Evolutionary conservation across 1,140 invertebrate genomes (phyloP).

Genomic region (Bombyx mori): ASM3026992v2 NC_085130.1:11621501-11622000

Average conservation of each 20-base stretch:
- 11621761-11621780: slow-evolving; percentile 8
- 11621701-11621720: slow-evolving; percentile 11
- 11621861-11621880: slow-evolving; percentile 12
- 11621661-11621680: slow-evolving; percentile 8
- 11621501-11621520: slow-evolving; percentile 6
- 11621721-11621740: slow-evolving; percentile 4
- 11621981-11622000: slow-evolving; percentile 3
- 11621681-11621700: slow-evolving; percentile 10
- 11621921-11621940: slow-evolving; percentile 12
- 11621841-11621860: slow-evolving; percentile 13
- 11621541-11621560: slow-evolving; percentile 8
- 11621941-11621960: slow-evolving; percentile 12
- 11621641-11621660: slow-evolving; percentile 6
- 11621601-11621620: slow-evolving; percentile 8
- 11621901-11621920: slow-evolving; percentile 18
- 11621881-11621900: slow-evolving; percentile 13
- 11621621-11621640: slow-evolving; percentile 5
- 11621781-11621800: slow-evolving; percentile 9
- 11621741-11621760: slow-evolving; percentile 9
- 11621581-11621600: slow-evolving; percentile 3
- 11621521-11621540: slow-evolving; percentile 5
- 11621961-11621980: slow-evolving; percentile 12
- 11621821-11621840: slow-evolving; percentile 11
- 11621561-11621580: slow-evolving; percentile 8
- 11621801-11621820: slow-evolving; percentile 10